Evolutionary conservation across 2,797 vertebrate species (phyloP).

Genomic region (Oceanodroma leucorhoa): DNA sequence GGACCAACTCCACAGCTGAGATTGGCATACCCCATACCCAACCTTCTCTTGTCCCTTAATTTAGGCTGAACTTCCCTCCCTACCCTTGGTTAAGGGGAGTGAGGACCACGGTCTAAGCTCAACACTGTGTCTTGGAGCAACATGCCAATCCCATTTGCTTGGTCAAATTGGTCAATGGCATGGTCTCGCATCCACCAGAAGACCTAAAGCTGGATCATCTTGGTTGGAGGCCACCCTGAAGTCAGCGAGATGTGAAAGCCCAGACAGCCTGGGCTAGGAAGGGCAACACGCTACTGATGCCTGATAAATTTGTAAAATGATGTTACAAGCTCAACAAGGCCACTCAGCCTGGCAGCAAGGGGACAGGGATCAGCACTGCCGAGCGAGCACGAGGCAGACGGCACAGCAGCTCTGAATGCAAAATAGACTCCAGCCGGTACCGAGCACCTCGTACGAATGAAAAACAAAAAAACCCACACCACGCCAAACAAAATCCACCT

Average conservation of each 20-base stretch:
- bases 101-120: fast-evolving
- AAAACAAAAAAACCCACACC: not conserved
- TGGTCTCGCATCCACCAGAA: not conserved
- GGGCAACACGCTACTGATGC: not conserved
- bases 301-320: not conserved
- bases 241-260: not conserved
- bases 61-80: not conserved
- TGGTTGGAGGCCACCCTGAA: not conserved
- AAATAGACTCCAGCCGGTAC: not conserved
- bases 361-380: not conserved
- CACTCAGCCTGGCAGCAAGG: not conserved
- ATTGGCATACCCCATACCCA: not conserved
- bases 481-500: not conserved
- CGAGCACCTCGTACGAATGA: fast-evolving
- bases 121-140: fast-evolving
- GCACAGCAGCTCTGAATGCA: not conserved
- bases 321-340: not conserved
- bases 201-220: not conserved
- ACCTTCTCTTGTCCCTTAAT: not conserved
- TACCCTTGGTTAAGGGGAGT: not conserved
- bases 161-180: fast-evolving
- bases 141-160: not conserved
- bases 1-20: not conserved
- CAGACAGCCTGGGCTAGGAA: not conserved
- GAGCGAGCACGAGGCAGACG: not conserved